These are phyloP conservation scores for Lingula anatina DNA, from an alignment of 2,888 invertebrate species.

Conservation along the genomic window DNA sequence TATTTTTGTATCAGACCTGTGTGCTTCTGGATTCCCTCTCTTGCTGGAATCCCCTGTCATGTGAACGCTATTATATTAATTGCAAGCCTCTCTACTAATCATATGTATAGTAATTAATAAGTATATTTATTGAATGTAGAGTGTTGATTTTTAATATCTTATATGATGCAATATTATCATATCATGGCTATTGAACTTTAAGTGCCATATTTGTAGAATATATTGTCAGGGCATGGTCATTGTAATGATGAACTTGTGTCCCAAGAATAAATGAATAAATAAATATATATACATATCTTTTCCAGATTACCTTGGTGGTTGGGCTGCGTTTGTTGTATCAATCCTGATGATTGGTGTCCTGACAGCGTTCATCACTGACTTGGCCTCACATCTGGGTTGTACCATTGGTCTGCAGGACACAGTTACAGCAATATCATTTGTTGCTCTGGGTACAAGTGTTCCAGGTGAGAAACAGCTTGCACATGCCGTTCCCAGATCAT, in stretches of 20 bases:
- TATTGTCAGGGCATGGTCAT: not conserved
- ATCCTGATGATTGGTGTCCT: conserved; percentile 89
- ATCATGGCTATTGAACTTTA: no score
- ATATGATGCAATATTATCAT: no score
- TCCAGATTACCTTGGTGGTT: conserved; percentile 75
- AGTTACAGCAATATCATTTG: conserved; percentile 95
- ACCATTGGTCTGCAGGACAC: conserved; percentile 94
- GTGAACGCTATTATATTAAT: no score
- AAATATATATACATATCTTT: conserved; percentile 2
- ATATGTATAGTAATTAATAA: no score
- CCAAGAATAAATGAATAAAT: not conserved
- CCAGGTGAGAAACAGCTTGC: conserved; percentile 57
- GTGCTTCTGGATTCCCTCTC: no score
- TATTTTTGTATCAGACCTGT: no score
- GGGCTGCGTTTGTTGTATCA: conserved; percentile 89
- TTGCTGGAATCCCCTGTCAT: no score
- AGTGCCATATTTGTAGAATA: no score
- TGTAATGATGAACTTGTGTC: not conserved
- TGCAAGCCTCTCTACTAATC: no score
- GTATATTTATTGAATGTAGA: no score
- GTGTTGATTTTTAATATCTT: no score
- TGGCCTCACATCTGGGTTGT: conserved; percentile 96
- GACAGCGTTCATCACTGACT: conserved; percentile 94
- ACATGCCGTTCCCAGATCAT: not conserved
- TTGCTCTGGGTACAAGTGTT: conserved; percentile 96